Evolutionary conservation across 2,113 vertebrate species (phyloP), one percentile per base, ranked within the genome.

Genomic region (Albula glossodonta): DNA sequence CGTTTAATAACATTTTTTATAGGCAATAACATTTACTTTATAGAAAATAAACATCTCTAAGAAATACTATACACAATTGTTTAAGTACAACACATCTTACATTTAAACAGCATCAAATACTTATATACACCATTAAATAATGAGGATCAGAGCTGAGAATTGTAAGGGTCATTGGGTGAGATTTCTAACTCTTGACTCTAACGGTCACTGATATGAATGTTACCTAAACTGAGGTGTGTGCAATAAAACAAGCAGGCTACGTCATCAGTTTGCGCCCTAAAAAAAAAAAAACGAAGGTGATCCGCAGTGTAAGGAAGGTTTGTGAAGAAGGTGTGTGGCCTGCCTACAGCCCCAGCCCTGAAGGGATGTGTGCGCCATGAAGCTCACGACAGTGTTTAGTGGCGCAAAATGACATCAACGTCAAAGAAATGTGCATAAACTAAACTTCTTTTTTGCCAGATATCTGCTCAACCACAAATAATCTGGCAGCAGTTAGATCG

Each of bases 1-100:
- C 90, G 94, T 96, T 96, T 95, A 95, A 95, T 95, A 95, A 95
- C 93, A 93, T 95, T 96, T 85, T 66, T 96, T 95, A 94, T 95
- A 95, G 94, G 94, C 95, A 96, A 96, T 95, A 95, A 96, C 95
- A 94, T 95, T 96, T 92, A 94, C 96, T 95, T 96, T 96, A 96
- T 96, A 96, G 94, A 96, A 96, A 96, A 96, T 96, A 96, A 96
- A 96, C 95, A 96, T 96, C 95, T 96, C 95, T 96, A 96, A 93
- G 95, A 96, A 96, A 96, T 96, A 96, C 95, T 96, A 96, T 96
- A 96, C 95, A 96, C 95, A 96, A 95, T 96, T 96, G 96, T 95
- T 95, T 95, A 96, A 94, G 95, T 96, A 96, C 95, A 96, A 93
- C 95, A 96, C 95, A 96, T 96, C 94, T 96, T 96, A 96, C 95